phyloP scores from a whole-genome alignment of 2,797 vertebrate species.

The Coranthus polyacanthus region DNA sequence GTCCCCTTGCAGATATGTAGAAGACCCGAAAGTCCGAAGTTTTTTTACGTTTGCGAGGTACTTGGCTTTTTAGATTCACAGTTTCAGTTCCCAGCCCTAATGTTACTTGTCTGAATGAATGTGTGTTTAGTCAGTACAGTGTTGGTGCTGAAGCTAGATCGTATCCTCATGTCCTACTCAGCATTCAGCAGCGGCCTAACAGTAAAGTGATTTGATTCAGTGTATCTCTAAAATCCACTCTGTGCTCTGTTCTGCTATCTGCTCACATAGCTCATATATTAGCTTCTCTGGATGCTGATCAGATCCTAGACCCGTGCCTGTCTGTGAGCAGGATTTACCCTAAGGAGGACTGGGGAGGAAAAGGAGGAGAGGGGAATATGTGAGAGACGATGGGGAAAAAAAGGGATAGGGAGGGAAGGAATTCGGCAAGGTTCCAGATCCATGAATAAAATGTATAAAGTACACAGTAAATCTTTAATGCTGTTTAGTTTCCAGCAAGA shows the following conservation, averaged over 20 bases:
- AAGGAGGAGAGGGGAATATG: slow-evolving; percentile 24
- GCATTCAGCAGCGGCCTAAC: slow-evolving; percentile 24
- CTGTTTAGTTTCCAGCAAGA: slow-evolving; percentile 69
- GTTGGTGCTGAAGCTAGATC: not conserved
- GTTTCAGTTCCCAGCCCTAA: too few species aligned
- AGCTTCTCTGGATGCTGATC: slow-evolving; percentile 58
- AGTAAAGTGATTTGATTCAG: slow-evolving; percentile 46
- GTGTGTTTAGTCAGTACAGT: not conserved
- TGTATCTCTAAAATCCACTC: slow-evolving; percentile 47
- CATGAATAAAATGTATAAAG: slow-evolving; percentile 70
- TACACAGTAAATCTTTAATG: slow-evolving; percentile 72
- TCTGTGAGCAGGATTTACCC: slow-evolving; percentile 49
- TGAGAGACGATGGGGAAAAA: slow-evolving; percentile 26
- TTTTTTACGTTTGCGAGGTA: too few species aligned
- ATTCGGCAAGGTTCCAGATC: slow-evolving; percentile 54
- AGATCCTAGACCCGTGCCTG: slow-evolving; percentile 45
- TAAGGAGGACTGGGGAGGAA: slow-evolving; percentile 43
- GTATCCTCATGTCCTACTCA: slow-evolving; percentile 16
- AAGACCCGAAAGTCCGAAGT: too few species aligned
- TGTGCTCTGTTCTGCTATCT: slow-evolving; percentile 47
- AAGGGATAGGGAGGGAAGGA: slow-evolving; percentile 29
- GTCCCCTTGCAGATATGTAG: too few species aligned
- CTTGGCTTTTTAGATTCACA: too few species aligned
- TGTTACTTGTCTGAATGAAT: not conserved
- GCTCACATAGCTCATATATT: slow-evolving; percentile 61